Evolutionary conservation across 2,797 vertebrate genomes (phyloP), one percentile per base, ranked within the genome.

Genomic region (Mallotus villosus): DNA sequence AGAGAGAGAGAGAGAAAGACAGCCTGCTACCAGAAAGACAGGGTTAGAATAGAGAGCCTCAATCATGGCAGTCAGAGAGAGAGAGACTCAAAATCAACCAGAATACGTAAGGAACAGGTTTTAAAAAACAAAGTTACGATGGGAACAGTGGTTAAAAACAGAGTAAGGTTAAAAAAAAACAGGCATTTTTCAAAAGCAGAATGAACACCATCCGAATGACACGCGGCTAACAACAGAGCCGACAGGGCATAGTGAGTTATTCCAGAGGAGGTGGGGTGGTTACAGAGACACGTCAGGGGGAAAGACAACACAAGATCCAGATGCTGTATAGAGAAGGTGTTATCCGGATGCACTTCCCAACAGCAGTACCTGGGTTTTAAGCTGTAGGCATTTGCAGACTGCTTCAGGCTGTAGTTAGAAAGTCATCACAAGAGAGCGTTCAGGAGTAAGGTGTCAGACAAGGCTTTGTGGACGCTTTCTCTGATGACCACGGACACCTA

Each of bases 381-480:
- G 88, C 79, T 90, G 88, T 90, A 84, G 81, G 90, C 81, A 82
- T 88, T 90, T 57, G 89, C 87, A 78, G 92, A 86, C 84, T 92
- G 91, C 79, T 77, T 87, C 85, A 88, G 85, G 85, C 88, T 93
- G 91, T 90, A 85, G 90, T 91, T 93, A 92, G 80, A 91, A 91
- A 80, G 83, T 88, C 84, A 89, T 75, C 92, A 84, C 90, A 65
- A 82, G 78, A 76, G 85, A 71, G 64, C 57, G 22, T 27, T 67
- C 64, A 64, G 37, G 8, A 11, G 32, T 34, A 49, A 58, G 19
- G n/a, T 51, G 53, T 60, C 53, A 32, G 12, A 69, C 55, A 37
- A 24, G 55, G 29, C 19, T 21, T 0, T 58, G 12, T 25, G 63
- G 37, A 24, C 46, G 1, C 4, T 17, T 34, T 19, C 37, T 34